Evolutionary conservation across 2,797 vertebrate genomes (phyloP).

Genomic region (Alca torda): DNA sequence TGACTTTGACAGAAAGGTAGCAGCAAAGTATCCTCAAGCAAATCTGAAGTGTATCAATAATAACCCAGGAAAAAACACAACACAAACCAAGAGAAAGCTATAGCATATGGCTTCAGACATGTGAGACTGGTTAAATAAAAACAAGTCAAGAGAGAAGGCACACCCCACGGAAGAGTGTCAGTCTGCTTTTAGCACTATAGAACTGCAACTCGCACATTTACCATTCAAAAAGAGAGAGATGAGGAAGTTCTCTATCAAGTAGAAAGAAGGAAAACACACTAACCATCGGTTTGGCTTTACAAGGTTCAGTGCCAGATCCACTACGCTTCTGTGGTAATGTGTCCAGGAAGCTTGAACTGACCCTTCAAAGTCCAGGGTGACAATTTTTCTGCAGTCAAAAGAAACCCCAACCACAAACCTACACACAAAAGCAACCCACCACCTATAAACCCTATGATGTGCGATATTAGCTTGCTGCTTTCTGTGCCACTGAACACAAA

Average conservation of each 20-base stretch:
- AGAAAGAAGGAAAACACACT: not conserved
- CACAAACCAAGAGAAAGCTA: not conserved
- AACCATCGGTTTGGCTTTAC: not conserved
- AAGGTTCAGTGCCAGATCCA: not conserved
- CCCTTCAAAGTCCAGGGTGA: not conserved
- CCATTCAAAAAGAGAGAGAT: not conserved
- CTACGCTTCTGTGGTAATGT: not conserved
- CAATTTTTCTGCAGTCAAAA: not conserved
- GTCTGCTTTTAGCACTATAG: slow-evolving; percentile 6
- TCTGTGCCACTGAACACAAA: not conserved
- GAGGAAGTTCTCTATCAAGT: not conserved
- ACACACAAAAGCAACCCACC: not conserved
- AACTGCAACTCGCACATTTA: not conserved
- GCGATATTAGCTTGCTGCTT: not conserved
- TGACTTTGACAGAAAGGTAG: not conserved
- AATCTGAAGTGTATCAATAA: not conserved
- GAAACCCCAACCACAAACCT: accelerated
- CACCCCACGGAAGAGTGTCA: not conserved
- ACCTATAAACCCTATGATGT: not conserved
- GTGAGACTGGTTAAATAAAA: not conserved
- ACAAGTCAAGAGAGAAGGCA: not conserved
- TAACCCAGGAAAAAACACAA: not conserved
- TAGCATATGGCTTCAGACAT: not conserved
- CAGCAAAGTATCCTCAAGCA: not conserved
- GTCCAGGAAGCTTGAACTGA: not conserved